Percentiles rank a stretch among this genome's conserved stretches.
phyloP scores from a whole-genome alignment of 2,113 vertebrate genomes.

The Litocranius walleri region DNA sequence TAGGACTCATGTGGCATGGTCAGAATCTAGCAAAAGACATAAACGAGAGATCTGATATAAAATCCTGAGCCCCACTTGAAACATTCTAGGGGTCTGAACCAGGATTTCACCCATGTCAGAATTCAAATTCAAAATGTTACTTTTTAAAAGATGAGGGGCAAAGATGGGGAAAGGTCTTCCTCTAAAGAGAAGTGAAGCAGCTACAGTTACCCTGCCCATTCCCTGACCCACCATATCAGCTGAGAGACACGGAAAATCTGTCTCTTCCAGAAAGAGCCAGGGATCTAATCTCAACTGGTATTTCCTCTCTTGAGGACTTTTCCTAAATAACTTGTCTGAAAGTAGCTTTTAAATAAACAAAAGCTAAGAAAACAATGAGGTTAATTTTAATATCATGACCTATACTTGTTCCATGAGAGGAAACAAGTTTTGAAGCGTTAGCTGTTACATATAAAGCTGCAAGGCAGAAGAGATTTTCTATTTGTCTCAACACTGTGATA shows the following conservation, averaged over 20 bases:
- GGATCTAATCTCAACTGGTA: not conserved
- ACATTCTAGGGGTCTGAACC: not conserved
- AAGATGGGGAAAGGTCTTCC: not conserved
- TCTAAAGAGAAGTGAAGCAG: not conserved
- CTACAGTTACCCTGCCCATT: not conserved
- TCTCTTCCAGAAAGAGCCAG: not conserved
- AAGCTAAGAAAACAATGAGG: not conserved
- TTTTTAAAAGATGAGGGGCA: not conserved
- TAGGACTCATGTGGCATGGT: not conserved
- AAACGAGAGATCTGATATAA: not conserved
- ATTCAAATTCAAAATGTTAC: not conserved
- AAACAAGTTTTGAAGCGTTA: not conserved
- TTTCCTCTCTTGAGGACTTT: not conserved
- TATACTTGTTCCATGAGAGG: not conserved
- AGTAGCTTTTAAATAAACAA: slow-evolving; percentile 2
- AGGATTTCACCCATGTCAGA: not conserved
- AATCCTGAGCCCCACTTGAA: not conserved
- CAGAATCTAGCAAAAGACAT: not conserved
- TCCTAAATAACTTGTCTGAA: slow-evolving; percentile 1
- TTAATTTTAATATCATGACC: not conserved
- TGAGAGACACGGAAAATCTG: not conserved
- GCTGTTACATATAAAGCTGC: not conserved
- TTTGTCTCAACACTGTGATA: not conserved
- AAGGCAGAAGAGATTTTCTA: not conserved
- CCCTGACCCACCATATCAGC: not conserved